Evolutionary conservation across 2,888 invertebrate genomes (phyloP), one percentile per base, ranked within the genome.

Genomic region (Andrena haemorrhoa): DNA sequence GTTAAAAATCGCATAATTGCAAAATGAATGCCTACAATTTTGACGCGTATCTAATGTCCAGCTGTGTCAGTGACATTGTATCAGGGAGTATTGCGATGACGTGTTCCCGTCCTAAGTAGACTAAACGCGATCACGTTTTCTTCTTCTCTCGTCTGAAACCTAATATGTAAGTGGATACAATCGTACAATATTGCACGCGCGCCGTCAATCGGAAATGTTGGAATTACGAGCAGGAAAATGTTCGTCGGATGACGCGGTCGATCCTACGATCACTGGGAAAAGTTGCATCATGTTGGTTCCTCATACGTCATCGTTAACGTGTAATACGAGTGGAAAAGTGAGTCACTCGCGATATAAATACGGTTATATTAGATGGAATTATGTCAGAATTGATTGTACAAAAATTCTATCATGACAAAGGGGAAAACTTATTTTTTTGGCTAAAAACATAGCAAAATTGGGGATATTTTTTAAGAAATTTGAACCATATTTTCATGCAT

Each of bases 61-160:
- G 58, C 53, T 65, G 33, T 56, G 51, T 79, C 79, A 64, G 64
- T 70, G 58, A 79, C 20, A 70, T 79, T 56, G 31, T 77, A 78
- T 70, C 79, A 60, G 26, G 4, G 49, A 20, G 10, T 20, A 60
- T 41, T 56, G 31, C 33, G 33, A 60, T 65, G 70, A 70, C 64
- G n/a, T 49, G 47, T 51, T 64, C 56, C 51, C 56, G 10, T 10
- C n/a, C 4, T 41, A 16, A 31, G 60, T n/a, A 60, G 6, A 60
- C 65, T 35, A 65, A 23, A 23, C n/a, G 31, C 8, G 23, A 60
- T 31, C 31, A 26, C 10, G 29, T 64, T 56, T 20, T 20, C 35
- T 20, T 0, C n/a, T 35, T 41, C 23, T 53, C 33, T 12, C 6
- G 6, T 65, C 16, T 7, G 8, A 5, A 2, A 41, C 16, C 41